A percentile compares a stretch with the other conserved stretches of the same genome.
Conservation (phyloP, 2,888 invertebrate genomes). For the Aspidiotus rigidus region DNA sequence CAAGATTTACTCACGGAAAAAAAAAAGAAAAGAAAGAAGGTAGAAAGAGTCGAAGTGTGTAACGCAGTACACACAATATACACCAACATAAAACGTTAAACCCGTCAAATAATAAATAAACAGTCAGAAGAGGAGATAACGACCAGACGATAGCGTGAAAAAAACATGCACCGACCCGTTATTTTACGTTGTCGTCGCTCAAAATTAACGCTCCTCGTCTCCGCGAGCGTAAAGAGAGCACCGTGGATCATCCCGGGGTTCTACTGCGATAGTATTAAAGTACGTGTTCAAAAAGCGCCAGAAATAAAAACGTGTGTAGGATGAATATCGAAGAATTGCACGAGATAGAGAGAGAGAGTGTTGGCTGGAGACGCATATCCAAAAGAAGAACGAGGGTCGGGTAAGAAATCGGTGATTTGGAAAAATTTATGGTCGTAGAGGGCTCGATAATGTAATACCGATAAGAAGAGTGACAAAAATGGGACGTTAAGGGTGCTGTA, state of each 20-base stretch:
- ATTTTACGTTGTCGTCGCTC: neutral
- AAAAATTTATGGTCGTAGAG: slow-evolving; percentile 34
- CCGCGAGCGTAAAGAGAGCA: too few relatives aligned
- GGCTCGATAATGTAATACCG: slow-evolving; percentile 39
- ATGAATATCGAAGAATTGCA: slow-evolving; percentile 5
- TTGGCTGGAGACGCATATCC: slow-evolving; percentile 34
- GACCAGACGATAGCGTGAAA: slow-evolving; percentile 24
- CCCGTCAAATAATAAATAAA: slow-evolving; percentile 23
- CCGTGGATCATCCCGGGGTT: too few relatives aligned
- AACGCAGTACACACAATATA: neutral
- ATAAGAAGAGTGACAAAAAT: slow-evolving; percentile 26
- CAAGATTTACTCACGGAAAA: too few relatives aligned
- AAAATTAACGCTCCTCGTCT: too few relatives aligned
- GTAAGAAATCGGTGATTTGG: slow-evolving; percentile 24
- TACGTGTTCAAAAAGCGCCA: too few relatives aligned
- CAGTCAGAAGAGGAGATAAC: slow-evolving; percentile 12
- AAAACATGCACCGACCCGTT: neutral
- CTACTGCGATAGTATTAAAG: too few relatives aligned
- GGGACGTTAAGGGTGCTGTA: slow-evolving; percentile 26
- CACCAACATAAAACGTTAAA: slow-evolving; percentile 14
- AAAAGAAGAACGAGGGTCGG: slow-evolving; percentile 34
- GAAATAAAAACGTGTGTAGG: slow-evolving; percentile 3
- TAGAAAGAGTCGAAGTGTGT: neutral
- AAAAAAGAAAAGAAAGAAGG: neutral
- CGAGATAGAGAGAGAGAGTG: slow-evolving; percentile 35